Evolutionary conservation across 2,888 invertebrate species (phyloP).

Genomic region (Nemurella pictetii): DNA sequence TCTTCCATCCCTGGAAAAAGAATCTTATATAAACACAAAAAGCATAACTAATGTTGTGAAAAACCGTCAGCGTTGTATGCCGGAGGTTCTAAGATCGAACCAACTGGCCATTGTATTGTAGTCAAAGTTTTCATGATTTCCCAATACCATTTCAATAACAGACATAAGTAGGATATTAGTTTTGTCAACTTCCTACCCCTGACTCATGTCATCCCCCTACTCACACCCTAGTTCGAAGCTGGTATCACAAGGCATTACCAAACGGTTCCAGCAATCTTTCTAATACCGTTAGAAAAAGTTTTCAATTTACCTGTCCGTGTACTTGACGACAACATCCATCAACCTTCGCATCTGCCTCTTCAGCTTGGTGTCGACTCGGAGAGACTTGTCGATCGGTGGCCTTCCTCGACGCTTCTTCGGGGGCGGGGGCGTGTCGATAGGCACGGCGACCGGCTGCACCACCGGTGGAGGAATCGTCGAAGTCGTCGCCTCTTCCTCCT

Average conservation of each 20-base stretch:
- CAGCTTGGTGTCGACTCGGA: constrained; percentile 45
- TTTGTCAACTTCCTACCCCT: too few species aligned
- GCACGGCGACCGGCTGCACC: background rate
- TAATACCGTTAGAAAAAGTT: background rate
- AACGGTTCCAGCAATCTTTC: background rate
- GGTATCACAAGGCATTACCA: too few species aligned
- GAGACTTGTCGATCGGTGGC: constrained; percentile 40
- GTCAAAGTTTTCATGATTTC: too few species aligned
- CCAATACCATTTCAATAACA: too few species aligned
- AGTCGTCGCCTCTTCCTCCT: constrained; percentile 45
- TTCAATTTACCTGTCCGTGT: constrained; percentile 53
- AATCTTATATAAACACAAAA: too few species aligned
- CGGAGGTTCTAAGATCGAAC: too few species aligned
- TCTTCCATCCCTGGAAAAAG: constrained; percentile 53
- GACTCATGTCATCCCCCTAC: too few species aligned
- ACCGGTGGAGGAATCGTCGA: background rate
- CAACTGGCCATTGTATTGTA: too few species aligned
- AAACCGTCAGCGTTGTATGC: too few species aligned
- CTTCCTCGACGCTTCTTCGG: constrained; percentile 41
- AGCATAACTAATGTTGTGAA: too few species aligned
- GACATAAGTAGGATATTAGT: too few species aligned
- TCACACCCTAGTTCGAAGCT: too few species aligned
- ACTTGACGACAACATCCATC: constrained; percentile 54
- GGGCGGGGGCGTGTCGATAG: constrained; percentile 18
- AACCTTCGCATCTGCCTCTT: constrained; percentile 54